Percentiles rank a stretch among this genome's conserved stretches.
These are phyloP conservation scores for Lithobates pipiens DNA, from an alignment of 2,797 vertebrate species.

Conservation along the genomic window DNA sequence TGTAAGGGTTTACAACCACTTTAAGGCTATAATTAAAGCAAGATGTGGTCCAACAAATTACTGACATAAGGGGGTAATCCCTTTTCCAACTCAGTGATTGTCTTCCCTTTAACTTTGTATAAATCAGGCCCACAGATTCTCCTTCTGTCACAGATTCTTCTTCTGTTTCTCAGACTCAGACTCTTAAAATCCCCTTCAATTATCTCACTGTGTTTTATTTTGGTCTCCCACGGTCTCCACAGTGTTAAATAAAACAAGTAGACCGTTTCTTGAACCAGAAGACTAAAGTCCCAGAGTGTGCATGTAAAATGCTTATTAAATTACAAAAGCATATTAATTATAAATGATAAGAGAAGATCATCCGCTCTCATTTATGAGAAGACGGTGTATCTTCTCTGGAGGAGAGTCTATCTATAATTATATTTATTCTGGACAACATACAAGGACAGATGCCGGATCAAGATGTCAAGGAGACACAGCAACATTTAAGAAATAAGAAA, in stretches of 20 bases:
- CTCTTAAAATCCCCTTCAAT: neutral
- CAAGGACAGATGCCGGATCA: conserved; percentile 45
- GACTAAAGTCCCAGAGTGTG: conserved; percentile 34
- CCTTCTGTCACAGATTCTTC: neutral
- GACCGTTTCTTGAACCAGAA: conserved; percentile 38
- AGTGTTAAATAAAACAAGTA: conserved; percentile 29
- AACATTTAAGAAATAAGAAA: conserved; percentile 35
- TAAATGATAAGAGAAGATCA: conserved; percentile 41
- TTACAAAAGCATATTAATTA: conserved; percentile 42
- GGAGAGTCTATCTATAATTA: conserved; percentile 4
- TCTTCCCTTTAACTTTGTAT: neutral
- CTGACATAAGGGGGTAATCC: too few relatives aligned
- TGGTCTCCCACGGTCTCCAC: neutral
- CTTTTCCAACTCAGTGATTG: too few relatives aligned
- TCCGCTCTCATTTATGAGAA: conserved; percentile 31
- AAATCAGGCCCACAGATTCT: neutral
- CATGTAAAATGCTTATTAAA: conserved; percentile 47
- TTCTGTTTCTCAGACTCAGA: neutral
- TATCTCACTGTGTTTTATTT: neutral
- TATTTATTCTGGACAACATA: conserved; percentile 34
- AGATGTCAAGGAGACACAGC: conserved; percentile 42
- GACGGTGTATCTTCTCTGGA: conserved; percentile 9
- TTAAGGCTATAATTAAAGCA: too few relatives aligned
- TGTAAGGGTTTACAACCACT: too few relatives aligned
- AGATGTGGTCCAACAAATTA: too few relatives aligned